These are phyloP conservation scores for Otocyon megalotis DNA, from an alignment of 2,113 vertebrate species.

Conservation along the genomic window DNA sequence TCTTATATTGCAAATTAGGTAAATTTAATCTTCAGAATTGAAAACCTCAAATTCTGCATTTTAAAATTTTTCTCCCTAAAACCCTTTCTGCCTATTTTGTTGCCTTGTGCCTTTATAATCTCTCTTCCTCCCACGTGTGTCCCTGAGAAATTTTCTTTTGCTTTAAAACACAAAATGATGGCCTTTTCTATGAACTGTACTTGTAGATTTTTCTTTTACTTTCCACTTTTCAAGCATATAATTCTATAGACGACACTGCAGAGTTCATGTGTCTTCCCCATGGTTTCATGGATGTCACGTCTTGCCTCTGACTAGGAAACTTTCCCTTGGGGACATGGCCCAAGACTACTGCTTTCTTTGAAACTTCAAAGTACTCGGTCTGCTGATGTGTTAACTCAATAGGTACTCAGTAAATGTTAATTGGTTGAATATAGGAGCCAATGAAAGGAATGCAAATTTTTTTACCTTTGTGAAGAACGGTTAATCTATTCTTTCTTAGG, in stretches of 20 bases:
- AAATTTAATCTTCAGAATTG: conserved; percentile 29
- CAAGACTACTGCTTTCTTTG: conserved; percentile 53
- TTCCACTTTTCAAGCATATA: background rate
- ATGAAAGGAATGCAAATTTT: conserved; percentile 77
- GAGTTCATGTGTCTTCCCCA: background rate
- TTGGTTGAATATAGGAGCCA: conserved; percentile 83
- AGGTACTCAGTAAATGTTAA: conserved; percentile 68
- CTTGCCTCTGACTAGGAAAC: conserved; percentile 58
- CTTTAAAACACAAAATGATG: background rate
- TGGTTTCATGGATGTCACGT: background rate
- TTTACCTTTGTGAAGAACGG: conserved; percentile 83
- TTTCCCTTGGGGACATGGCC: conserved; percentile 67
- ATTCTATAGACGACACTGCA: background rate
- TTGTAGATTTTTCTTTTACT: conserved; percentile 5
- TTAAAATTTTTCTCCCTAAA: background rate
- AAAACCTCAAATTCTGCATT: background rate
- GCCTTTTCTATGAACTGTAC: background rate
- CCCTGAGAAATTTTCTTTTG: background rate
- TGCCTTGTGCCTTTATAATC: background rate
- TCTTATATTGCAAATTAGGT: background rate
- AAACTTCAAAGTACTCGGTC: conserved; percentile 61
- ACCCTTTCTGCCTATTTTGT: background rate
- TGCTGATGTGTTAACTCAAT: conserved; percentile 48
- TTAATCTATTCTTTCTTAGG: conserved; percentile 56
- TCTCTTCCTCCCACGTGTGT: background rate